Conservation (phyloP, 2,113 vertebrate species). For the Myiozetetes cayanensis region DNA sequence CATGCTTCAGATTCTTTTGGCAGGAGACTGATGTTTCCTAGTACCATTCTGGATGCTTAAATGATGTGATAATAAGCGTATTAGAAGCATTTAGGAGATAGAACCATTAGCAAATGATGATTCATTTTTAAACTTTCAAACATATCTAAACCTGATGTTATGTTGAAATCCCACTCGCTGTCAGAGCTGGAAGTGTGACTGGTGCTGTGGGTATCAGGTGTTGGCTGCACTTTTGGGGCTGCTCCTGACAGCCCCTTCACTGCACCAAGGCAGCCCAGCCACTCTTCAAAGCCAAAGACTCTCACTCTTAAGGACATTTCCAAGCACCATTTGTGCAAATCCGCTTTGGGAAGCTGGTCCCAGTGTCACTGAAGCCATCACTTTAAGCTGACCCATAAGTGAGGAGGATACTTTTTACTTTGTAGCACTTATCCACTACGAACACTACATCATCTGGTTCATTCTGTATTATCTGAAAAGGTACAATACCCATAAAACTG, state of each 20-base stretch:
- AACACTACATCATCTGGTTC: neutral
- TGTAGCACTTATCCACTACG: neutral
- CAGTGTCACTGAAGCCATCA: rapidly evolving
- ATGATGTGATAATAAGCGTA: neutral
- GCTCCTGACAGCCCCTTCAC: neutral
- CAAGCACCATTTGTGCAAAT: neutral
- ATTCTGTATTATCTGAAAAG: neutral
- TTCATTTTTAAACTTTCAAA: neutral
- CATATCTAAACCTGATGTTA: neutral
- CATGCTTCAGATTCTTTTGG: neutral
- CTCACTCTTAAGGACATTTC: neutral
- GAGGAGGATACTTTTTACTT: neutral
- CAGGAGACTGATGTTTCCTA: neutral
- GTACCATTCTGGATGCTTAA: neutral
- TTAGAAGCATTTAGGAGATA: neutral
- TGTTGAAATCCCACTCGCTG: rapidly evolving
- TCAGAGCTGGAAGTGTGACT: neutral
- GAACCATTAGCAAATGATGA: neutral
- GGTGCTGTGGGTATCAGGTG: rapidly evolving
- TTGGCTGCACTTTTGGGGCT: neutral
- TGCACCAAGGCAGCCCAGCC: neutral
- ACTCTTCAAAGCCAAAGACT: neutral
- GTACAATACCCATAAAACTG: neutral
- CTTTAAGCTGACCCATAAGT: neutral
- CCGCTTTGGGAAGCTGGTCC: neutral